phyloP scores from a whole-genome alignment of 2,797 vertebrate genomes.

The Caiman crocodilus region DNA sequence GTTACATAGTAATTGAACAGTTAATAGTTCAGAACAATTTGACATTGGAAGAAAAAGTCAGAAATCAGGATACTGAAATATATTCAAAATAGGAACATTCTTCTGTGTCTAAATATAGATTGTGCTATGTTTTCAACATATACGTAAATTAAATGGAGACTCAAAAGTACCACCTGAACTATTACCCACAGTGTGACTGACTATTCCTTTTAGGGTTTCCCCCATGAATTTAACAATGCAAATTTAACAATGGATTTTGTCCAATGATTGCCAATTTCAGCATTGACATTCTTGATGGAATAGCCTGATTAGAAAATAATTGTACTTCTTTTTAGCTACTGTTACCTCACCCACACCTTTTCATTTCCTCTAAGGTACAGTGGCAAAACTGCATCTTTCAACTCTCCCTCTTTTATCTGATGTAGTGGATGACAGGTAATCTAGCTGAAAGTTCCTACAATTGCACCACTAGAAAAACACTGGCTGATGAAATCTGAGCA shows the following conservation, averaged over 20 bases:
- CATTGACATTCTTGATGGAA: conserved; percentile 76
- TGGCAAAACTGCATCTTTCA: conserved; percentile 92
- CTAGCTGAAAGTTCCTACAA: conserved; percentile 99
- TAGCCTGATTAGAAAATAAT: conserved; percentile 84
- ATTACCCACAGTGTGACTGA: conserved; percentile 49
- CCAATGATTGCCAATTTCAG: conserved; percentile 71
- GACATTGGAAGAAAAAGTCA: conserved; percentile 47
- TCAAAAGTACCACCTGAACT: conserved; percentile 43
- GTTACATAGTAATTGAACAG: conserved; percentile 49
- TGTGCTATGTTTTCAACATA: conserved; percentile 40
- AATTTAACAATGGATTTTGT: conserved; percentile 75
- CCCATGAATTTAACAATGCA: conserved; percentile 75
- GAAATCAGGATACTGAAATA: conserved; percentile 59
- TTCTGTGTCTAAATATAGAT: conserved; percentile 59
- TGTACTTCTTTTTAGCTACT: conserved; percentile 74
- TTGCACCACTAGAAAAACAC: conserved; percentile 92
- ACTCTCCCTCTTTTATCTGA: conserved; percentile 92
- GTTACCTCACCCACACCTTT: conserved; percentile 87
- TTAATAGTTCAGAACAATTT: conserved; percentile 21
- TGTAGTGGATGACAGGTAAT: conserved; percentile 98
- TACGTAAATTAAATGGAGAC: conserved; percentile 52
- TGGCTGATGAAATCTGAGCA: conserved; percentile 99
- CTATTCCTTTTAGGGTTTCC: conserved; percentile 42
- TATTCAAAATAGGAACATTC: conserved; percentile 67
- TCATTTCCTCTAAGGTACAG: conserved; percentile 88